These are phyloP conservation scores for Thinocorus orbignyianus DNA, from an alignment of 2,113 vertebrate species.

Conservation along the genomic window DNA sequence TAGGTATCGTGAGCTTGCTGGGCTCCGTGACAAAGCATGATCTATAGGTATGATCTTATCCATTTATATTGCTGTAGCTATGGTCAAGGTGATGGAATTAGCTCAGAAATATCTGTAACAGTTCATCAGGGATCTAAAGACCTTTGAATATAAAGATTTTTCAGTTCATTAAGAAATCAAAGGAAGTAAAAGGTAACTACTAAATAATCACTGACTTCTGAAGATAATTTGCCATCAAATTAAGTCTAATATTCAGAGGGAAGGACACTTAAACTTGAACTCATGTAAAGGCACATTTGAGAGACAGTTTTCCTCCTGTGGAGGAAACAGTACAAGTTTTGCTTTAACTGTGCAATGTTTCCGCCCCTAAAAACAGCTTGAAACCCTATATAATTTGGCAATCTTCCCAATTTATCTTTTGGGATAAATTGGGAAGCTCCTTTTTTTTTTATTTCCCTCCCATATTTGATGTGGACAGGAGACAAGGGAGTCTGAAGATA, in stretches of 20 bases:
- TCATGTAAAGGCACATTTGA: neutral
- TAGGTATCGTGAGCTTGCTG: neutral
- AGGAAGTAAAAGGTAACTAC: slow-evolving; percentile 28
- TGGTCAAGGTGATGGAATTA: neutral
- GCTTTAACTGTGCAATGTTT: accelerated
- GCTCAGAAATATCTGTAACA: neutral
- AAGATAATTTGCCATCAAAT: slow-evolving; percentile 7
- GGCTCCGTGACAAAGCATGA: neutral
- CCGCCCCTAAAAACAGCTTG: accelerated
- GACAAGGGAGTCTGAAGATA: neutral
- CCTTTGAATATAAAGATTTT: slow-evolving; percentile 32
- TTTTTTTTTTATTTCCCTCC: accelerated
- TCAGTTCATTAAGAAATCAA: slow-evolving; percentile 40
- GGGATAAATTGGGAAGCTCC: neutral
- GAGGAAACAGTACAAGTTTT: neutral
- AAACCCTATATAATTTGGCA: neutral
- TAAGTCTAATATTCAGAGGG: neutral
- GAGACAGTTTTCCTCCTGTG: accelerated
- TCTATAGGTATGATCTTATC: neutral
- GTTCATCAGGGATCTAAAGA: slow-evolving; percentile 17
- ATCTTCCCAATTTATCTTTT: neutral
- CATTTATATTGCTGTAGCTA: neutral
- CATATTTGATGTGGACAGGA: neutral
- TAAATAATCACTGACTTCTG: neutral
- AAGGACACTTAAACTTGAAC: neutral